Percentiles rank a stretch among this genome's conserved stretches.
Evolutionary conservation across 2,797 vertebrate species (phyloP).

Genomic region (Epinephelus awoara): DNA sequence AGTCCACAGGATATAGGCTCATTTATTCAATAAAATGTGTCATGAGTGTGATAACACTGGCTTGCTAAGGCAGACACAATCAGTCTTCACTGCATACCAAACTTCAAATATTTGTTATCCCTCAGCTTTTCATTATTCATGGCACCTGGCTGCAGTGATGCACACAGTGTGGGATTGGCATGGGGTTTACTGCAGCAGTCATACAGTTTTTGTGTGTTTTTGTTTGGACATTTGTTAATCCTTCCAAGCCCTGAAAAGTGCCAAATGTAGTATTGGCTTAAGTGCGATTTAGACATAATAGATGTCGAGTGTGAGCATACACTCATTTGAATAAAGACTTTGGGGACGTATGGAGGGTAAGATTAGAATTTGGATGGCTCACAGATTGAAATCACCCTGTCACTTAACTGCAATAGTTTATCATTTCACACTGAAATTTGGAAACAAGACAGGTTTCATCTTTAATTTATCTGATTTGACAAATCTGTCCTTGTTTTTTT

Average conservation of each 20-base stretch:
- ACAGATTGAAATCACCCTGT: neutral
- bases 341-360: neutral
- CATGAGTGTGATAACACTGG: neutral
- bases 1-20: neutral
- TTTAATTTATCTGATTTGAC: neutral
- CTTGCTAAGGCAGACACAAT: neutral
- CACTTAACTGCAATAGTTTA: neutral
- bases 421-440: neutral
- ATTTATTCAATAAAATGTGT: conserved; percentile 5
- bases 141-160: conserved; percentile 10
- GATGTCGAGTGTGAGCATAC: neutral
- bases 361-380: neutral
- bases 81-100: neutral
- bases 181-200: conserved; percentile 3
- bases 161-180: neutral
- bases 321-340: conserved; percentile 18
- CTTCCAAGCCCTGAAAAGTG: neutral
- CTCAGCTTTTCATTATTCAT: conserved; percentile 16
- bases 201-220: conserved; percentile 4
- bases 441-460: neutral
- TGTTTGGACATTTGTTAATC: conserved; percentile 9
- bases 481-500: neutral
- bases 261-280: conserved; percentile 1
- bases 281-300: conserved; percentile 17
- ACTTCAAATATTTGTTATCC: conserved; percentile 19